Base-by-base conservation (phyloP, 2,113 vertebrate genomes). In the Chunga burmeisteri region DNA sequence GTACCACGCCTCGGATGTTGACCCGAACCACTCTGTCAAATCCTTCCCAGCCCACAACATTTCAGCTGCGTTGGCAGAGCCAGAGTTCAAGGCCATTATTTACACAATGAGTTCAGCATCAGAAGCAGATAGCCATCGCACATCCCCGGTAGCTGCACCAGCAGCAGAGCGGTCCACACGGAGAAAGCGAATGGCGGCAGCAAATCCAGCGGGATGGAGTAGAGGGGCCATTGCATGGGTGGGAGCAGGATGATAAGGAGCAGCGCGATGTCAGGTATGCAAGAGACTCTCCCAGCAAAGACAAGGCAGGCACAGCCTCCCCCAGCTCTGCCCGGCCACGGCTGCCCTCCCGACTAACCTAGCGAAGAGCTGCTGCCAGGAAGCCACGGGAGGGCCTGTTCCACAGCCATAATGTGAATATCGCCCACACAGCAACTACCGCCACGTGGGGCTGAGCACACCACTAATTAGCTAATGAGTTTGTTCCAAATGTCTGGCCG, bases 401-500 rank as follows among this genome's bases (percentile, higher is more conserved):
- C 88, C 91, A 49, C 88, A 56, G 89, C 91, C 89, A n/a, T 46
- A 46, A 82, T 6, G 84, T 73, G 81, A 89, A 22, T 79, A 87
- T 94, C 44, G 1, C 91, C 93, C 94, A 83, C 89, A 4, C 91
- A 81, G 78, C 32, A 1, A 68, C 78, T 56, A 36, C 65, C 0
- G 16, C 93, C 88, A 94, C 32, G 63, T 70, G 86, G 96, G 89
- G 86, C 91, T 77, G 70, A 94, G 91, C 91, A n/a, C 94, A 88
- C 74, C 89, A 36, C 93, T 97, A 94, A 97, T 97, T 93, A 95
- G 87, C 97, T 96, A 93, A 97, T 91, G 95, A 97, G 86, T 88
- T 86, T 91, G 81, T 70, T 95, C 91, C 95, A 90, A 96, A 92
- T 6, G 91, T 62, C 94, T 96, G 89, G 91, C 94, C 91, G 13